Base-by-base conservation (phyloP, 2,888 invertebrate genomes). In the Anagyrus pseudococci region DNA sequence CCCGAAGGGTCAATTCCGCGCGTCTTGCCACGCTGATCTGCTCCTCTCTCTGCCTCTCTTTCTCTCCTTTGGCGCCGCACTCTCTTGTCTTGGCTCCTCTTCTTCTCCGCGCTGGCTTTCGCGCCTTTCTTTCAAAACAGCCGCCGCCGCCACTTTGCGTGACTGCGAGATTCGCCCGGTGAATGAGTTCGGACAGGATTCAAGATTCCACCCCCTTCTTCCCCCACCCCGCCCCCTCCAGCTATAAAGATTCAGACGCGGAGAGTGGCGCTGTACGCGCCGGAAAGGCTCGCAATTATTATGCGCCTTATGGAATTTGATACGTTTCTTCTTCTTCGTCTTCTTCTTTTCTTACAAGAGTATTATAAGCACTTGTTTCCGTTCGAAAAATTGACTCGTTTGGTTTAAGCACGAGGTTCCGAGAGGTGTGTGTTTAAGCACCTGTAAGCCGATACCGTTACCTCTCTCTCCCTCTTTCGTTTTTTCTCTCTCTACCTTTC, bases 151-250 rank as follows among this genome's bases (percentile, higher is more conserved):
- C 73, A 71, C 71, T 20, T 47, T 44, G 53, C 59, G 59, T 59
- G 75, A 75, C 75, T 76, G 74, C 33, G 8, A 72, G 75, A 75
- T 77, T 73, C 75, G 73, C 33, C 23, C 72, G 73, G 78, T 79
- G 78, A 78, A 79, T 79, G 79, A 78, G 77, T 77, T 70, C 25
- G 20, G 15, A 37, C 8, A 15, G 15, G 33, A 2, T 37, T 10
- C 29, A 7, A 10, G 33, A 10, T 15, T 13, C 15, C 33, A 15
- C 10, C 13, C 10, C 15, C 29, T 10, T 29, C 33, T 10, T 37
- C 2, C 33, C 33, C 10, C 10, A 29, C 33, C 15, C 33, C 13
- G 33, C 15, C 10, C 15, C 33, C 33, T 37, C 33, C 13, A 37
- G 33, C 33, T 13, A 37, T 37, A 15, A 37, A 37, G 33, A 37